A percentile compares a stretch with the other conserved stretches of the same genome.
Conservation (phyloP, 2,888 invertebrate genomes). For the Amorpha juglandis region DNA sequence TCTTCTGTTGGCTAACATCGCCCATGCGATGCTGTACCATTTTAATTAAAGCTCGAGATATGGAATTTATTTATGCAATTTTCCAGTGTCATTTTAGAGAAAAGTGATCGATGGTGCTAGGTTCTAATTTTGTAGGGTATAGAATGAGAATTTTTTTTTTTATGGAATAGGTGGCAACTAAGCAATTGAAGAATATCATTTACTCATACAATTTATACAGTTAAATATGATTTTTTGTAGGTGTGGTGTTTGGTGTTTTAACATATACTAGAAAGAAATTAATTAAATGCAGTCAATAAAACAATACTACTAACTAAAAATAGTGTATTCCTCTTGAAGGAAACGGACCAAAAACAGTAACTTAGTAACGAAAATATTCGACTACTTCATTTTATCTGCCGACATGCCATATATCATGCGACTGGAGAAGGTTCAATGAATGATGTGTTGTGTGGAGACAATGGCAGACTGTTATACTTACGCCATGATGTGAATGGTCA, state of each 20-base stretch:
- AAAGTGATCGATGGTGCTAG: conserved; percentile 4
- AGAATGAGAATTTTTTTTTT: no score
- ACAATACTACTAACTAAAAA: no score
- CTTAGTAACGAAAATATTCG: no score
- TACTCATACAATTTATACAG: background rate
- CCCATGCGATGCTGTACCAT: background rate
- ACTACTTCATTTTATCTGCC: no score
- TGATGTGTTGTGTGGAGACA: conserved; percentile 37
- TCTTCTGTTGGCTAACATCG: conserved; percentile 27
- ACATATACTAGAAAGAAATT: background rate
- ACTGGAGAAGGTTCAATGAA: conserved; percentile 27
- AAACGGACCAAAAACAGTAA: no score
- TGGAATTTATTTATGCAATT: background rate
- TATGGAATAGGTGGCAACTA: no score
- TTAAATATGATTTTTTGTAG: background rate
- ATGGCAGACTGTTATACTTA: conserved; percentile 32
- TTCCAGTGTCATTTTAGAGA: background rate
- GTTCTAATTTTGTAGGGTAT: background rate
- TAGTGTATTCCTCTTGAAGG: no score
- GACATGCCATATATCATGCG: background rate
- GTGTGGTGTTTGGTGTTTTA: background rate
- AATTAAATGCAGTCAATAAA: no score
- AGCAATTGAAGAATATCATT: no score
- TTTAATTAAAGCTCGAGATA: background rate
- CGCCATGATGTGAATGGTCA: conserved; percentile 16